Evolutionary conservation across 2,113 vertebrate species (phyloP).

Genomic region (Strigops habroptila): DNA sequence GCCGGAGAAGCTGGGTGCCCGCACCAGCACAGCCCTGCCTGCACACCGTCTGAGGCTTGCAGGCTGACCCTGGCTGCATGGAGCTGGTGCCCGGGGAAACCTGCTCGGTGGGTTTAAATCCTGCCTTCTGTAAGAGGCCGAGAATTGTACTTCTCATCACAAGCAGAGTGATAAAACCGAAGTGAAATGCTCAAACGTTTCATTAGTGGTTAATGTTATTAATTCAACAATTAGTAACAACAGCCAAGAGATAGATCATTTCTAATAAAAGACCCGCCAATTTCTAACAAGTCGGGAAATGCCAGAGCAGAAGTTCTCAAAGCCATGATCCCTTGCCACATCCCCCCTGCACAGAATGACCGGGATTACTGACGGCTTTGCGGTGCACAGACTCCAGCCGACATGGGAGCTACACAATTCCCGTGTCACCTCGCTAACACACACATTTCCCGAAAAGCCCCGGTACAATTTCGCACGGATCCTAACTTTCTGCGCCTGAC

Average conservation of each 20-base stretch:
- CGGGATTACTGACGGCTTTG: not conserved
- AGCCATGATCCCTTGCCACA: not conserved
- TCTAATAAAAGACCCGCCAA: not conserved
- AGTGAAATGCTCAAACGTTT: not conserved
- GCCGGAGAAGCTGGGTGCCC: not conserved
- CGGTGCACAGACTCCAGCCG: not conserved
- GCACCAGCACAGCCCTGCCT: not conserved
- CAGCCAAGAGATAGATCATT: not conserved
- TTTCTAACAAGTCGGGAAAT: not conserved
- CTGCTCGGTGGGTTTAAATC: not conserved
- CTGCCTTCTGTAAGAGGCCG: not conserved
- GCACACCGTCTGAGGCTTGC: not conserved
- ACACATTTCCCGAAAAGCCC: not conserved
- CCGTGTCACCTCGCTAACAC: not conserved
- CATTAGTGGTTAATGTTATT: not conserved
- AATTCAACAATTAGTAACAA: not conserved
- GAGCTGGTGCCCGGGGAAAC: not conserved
- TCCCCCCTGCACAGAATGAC: not conserved
- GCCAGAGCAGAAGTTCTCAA: not conserved
- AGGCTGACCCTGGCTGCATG: not conserved
- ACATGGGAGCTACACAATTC: rapidly evolving
- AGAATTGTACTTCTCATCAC: not conserved
- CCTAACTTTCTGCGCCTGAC: not conserved
- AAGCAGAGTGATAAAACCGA: not conserved
- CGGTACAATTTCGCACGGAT: not conserved